Evolutionary conservation across 92 coral and sea anemone species (phyloP), one percentile per base, ranked within the genome.

Genomic region (Galaxea fascicularis): DNA sequence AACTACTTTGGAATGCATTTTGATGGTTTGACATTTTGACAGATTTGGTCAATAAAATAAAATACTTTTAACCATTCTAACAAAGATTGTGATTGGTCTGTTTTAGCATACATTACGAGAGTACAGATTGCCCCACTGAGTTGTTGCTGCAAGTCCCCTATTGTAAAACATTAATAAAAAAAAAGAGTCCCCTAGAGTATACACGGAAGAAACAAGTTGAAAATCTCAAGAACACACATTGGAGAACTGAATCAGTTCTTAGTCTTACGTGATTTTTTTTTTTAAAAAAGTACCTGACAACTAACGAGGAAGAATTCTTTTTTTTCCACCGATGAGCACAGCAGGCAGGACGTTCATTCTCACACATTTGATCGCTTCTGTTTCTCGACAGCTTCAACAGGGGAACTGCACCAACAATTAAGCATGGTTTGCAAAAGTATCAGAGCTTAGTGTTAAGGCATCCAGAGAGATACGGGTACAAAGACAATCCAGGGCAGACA

Each of bases 381-480:
- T 57, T 73, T 73, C 77, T 73, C 77, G 15, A 46, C 77, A 73
- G 77, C 41, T 73, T 53, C 15, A 53, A 53, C 58, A 53, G 58
- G 15, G 58, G 18, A 53, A 46, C 60, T 17, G 35, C 77, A 46
- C 77, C 54, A 31, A 70, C 53, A 16, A 24, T 70, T 70, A 16
- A 73, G 62, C 59, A 73, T 73, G 63, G 62, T 46, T 73, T 4
- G 41, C 60, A 73, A 73, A 73, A 35, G 78, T 30, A 73, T 62
- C 78, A 49, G 63, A 24, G 78, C 82, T 77, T 30, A 56, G 82
- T 59, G 46, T 59, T 41, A 18, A 30, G 52, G 45, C 83, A 74
- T 59, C 62, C 39, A 59, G 88, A 74, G 82, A 31, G 88, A 27
- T 52, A 71, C 25, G 80, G 80, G n/a, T 80, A 82, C 69, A 56